phyloP scores from a whole-genome alignment of 2,797 vertebrate genomes.

The Ambastaia sidthimunki region DNA sequence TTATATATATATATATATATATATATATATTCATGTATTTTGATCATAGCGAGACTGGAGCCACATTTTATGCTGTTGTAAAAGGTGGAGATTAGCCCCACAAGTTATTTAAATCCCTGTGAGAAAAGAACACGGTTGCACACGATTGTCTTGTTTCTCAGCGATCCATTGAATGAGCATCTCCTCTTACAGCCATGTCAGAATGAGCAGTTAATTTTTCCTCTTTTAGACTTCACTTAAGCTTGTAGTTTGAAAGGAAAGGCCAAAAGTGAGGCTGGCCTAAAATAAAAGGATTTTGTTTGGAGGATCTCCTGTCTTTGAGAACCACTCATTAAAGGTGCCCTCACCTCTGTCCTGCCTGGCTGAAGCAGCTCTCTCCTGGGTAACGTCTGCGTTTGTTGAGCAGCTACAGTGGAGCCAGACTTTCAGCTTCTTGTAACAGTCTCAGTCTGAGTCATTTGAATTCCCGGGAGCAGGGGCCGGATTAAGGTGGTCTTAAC shows the following conservation, averaged over 20 bases:
- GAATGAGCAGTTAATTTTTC: conserved; percentile 53
- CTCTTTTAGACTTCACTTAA: conserved; percentile 33
- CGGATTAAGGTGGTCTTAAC: conserved; percentile 68
- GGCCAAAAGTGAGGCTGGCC: conserved; percentile 51
- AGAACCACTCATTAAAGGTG: conserved; percentile 68
- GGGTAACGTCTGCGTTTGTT: conserved; percentile 54
- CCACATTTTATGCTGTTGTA: conserved; percentile 16
- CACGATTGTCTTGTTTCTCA: conserved; percentile 29
- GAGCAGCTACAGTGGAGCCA: conserved; percentile 31
- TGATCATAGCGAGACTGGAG: conserved; percentile 12
- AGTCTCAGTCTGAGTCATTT: conserved; percentile 59
- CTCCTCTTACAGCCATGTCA: conserved; percentile 32
- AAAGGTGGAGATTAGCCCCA: conserved; percentile 16
- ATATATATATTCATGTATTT: background rate
- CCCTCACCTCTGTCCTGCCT: conserved; percentile 63
- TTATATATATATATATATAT: background rate
- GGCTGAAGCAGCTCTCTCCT: conserved; percentile 50
- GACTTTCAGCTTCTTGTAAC: conserved; percentile 48
- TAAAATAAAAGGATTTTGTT: conserved; percentile 61
- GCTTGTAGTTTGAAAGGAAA: conserved; percentile 51
- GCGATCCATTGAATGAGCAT: conserved; percentile 45
- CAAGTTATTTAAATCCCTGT: conserved; percentile 24
- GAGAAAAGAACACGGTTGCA: conserved; percentile 35
- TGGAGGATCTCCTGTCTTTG: conserved; percentile 52
- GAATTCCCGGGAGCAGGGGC: conserved; percentile 61